Percentiles rank a stretch among this genome's conserved stretches.
Conservation (phyloP, 2,113 vertebrate genomes). For the Megaleporinus macrocephalus region DNA sequence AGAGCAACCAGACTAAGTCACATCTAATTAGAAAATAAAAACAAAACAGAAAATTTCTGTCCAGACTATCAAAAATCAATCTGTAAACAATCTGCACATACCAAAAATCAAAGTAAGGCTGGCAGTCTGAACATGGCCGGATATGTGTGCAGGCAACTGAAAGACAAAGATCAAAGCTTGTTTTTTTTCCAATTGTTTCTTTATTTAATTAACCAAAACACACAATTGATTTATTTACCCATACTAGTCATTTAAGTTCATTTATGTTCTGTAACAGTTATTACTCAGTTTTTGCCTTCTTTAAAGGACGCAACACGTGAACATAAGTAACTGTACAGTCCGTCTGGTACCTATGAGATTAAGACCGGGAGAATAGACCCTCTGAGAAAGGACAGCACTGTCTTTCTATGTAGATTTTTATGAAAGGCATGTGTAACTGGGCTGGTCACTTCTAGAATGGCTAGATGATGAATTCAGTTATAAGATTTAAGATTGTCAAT, state of each 20-base stretch:
- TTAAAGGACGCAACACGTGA: conserved; percentile 63
- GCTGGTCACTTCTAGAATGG: neutral
- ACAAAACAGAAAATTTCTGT: too few species aligned
- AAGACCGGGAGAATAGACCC: conserved; percentile 60
- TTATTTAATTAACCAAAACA: conserved; percentile 80
- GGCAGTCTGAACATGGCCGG: too few species aligned
- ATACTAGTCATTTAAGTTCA: conserved; percentile 65
- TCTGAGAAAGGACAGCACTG: conserved; percentile 31
- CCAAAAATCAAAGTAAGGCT: too few species aligned
- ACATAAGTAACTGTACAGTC: conserved; percentile 62
- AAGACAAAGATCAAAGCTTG: conserved; percentile 28
- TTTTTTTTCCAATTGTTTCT: conserved; percentile 67
- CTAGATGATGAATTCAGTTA: neutral
- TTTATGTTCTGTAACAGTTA: conserved; percentile 70
- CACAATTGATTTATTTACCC: conserved; percentile 70
- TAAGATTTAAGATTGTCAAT: conserved; percentile 45
- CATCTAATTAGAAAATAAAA: neutral
- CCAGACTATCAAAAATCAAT: too few species aligned
- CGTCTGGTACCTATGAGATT: conserved; percentile 49
- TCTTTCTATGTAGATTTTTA: neutral
- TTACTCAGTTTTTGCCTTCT: conserved; percentile 63
- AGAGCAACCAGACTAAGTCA: too few species aligned
- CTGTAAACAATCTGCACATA: too few species aligned
- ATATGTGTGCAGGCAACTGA: conserved; percentile 1
- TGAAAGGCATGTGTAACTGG: neutral